These are phyloP conservation scores for Campoletis raptor DNA, from an alignment of 2,888 invertebrate genomes.

Conservation along the genomic window DNA sequence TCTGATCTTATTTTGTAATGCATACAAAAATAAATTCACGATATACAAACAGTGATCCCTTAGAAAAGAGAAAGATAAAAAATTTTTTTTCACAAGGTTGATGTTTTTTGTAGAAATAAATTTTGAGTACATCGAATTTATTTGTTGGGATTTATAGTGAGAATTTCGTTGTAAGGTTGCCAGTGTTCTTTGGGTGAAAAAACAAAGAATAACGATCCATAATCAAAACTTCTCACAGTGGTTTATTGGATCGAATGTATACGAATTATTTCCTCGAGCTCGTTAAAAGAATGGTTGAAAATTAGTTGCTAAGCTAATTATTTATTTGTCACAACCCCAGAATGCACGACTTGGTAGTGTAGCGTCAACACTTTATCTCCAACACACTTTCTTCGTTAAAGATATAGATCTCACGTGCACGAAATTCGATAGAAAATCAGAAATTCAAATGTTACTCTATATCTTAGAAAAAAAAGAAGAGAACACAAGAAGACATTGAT, in stretches of 20 bases:
- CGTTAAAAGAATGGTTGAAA: neutral
- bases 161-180: too few species aligned
- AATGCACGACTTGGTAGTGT: constrained; percentile 29
- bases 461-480: neutral
- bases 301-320: constrained; percentile 4
- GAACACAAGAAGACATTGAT: neutral
- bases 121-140: neutral
- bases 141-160: neutral
- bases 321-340: neutral
- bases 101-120: neutral
- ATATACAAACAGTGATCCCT: neutral
- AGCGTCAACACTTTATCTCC: neutral
- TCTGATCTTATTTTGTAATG: neutral
- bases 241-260: neutral
- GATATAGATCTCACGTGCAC: constrained; percentile 1
- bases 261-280: neutral
- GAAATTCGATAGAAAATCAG: neutral
- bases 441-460: neutral
- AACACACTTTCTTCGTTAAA: neutral
- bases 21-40: too few species aligned
- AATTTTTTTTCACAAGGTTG: neutral
- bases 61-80: neutral
- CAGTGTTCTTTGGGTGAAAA: neutral
- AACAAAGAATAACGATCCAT: neutral
- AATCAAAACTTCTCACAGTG: neutral